Evolutionary conservation across 1,140 invertebrate genomes (phyloP).

Genomic region (Temnothorax nylanderi): DNA sequence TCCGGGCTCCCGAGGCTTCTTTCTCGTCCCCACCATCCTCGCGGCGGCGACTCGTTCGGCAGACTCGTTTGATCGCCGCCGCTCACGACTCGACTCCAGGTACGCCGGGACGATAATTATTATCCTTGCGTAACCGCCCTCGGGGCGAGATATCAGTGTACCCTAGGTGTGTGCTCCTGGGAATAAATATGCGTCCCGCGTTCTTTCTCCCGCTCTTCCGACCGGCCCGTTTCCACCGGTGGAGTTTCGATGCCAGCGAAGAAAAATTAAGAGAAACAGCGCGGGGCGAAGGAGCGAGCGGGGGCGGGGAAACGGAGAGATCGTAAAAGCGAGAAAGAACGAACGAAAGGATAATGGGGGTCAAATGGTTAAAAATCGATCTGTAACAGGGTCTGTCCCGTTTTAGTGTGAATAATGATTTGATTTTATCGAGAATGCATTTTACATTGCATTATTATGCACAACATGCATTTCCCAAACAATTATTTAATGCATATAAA

Average conservation of each 20-base stretch:
- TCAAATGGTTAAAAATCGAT: slow-evolving; percentile 40
- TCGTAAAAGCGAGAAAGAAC: slow-evolving; percentile 29
- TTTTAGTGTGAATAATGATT: slow-evolving; percentile 14
- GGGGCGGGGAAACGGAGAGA: background rate
- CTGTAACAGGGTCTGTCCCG: slow-evolving; percentile 1
- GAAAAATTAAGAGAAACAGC: slow-evolving; percentile 54
- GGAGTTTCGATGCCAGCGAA: slow-evolving; percentile 18
- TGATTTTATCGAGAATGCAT: slow-evolving; percentile 4
- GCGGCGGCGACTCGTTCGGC: slow-evolving; percentile 67
- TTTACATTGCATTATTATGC: no score
- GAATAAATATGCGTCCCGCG: slow-evolving; percentile 65
- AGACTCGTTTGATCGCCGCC: slow-evolving; percentile 75
- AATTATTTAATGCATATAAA: background rate
- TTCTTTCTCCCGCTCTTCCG: slow-evolving; percentile 38
- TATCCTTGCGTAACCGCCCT: slow-evolving; percentile 75
- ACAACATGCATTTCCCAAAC: background rate
- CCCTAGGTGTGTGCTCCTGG: slow-evolving; percentile 53
- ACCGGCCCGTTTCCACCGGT: slow-evolving; percentile 22
- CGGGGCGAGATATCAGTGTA: slow-evolving; percentile 68
- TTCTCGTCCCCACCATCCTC: slow-evolving; percentile 54
- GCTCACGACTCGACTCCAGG: slow-evolving; percentile 71
- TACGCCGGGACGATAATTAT: slow-evolving; percentile 74
- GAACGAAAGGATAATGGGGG: slow-evolving; percentile 54
- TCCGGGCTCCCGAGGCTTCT: slow-evolving; percentile 20
- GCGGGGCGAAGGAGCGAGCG: background rate